These are phyloP conservation scores for Pyrocoelia pectoralis DNA, from an alignment of 2,888 invertebrate species.

Conservation along the genomic window DNA sequence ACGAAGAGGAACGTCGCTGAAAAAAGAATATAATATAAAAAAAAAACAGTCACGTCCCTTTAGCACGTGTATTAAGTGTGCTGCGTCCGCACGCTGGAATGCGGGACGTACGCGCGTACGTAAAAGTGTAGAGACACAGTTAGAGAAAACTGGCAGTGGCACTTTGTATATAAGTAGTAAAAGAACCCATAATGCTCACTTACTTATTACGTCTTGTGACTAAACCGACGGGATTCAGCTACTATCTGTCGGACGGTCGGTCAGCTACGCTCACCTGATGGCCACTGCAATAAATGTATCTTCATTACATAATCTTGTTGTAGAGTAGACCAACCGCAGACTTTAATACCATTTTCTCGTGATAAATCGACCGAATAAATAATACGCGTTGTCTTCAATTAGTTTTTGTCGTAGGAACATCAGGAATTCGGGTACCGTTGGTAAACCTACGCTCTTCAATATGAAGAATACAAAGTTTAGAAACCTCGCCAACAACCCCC, in stretches of 20 bases:
- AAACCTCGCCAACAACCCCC: no score
- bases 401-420: no score
- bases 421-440: no score
- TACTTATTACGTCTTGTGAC: constrained; percentile 5
- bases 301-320: constrained; percentile 26
- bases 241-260: constrained; percentile 31
- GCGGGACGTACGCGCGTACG: constrained; percentile 37
- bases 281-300: constrained; percentile 33
- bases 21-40: constrained; percentile 21
- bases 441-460: no score
- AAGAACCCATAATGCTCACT: not conserved
- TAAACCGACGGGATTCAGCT: constrained; percentile 29
- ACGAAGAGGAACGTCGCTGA: not conserved
- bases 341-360: constrained; percentile 25
- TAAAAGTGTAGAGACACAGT: no score
- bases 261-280: constrained; percentile 19
- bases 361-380: not conserved
- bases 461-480: no score
- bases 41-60: constrained; percentile 45
- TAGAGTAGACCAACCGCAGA: constrained; percentile 24
- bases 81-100: constrained; percentile 46
- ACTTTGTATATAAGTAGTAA: not conserved
- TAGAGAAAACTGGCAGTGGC: no score
- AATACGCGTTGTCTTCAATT: no score
- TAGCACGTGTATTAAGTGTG: constrained; percentile 52